phyloP scores from a whole-genome alignment of 2,797 vertebrate species.

The Pogonophryne albipinna region DNA sequence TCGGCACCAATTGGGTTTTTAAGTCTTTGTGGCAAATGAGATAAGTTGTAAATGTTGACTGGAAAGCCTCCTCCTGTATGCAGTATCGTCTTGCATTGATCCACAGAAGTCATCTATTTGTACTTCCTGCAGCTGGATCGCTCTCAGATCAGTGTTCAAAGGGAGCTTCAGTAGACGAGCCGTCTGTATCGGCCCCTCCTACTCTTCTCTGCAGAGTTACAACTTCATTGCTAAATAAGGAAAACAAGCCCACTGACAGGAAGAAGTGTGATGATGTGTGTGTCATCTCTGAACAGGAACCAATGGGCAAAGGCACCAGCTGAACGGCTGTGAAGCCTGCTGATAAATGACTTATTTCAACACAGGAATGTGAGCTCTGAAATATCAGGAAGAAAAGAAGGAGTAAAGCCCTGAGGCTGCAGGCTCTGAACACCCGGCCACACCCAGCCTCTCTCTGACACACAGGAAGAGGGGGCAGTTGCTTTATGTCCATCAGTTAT shows the following conservation, averaged over 20 bases:
- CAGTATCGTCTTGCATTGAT: background rate
- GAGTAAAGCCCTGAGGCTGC: constrained; percentile 34
- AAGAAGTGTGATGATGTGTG: constrained; percentile 11
- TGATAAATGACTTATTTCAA: constrained; percentile 43
- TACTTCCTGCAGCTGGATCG: background rate
- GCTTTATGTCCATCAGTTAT: background rate
- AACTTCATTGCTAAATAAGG: constrained; percentile 65
- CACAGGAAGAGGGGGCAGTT: background rate
- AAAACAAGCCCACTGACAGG: constrained; percentile 27
- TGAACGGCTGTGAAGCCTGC: background rate
- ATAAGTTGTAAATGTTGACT: background rate
- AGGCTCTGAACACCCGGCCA: constrained; percentile 35
- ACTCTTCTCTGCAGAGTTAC: constrained; percentile 19
- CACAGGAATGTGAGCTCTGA: constrained; percentile 53
- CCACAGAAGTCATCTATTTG: background rate
- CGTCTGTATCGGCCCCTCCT: constrained; percentile 40
- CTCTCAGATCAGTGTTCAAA: constrained; percentile 6
- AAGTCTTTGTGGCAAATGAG: background rate
- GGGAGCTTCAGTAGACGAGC: background rate
- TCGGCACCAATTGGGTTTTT: background rate
- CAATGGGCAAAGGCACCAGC: constrained; percentile 1
- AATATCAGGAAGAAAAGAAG: constrained; percentile 18
- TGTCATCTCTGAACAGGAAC: constrained; percentile 56
- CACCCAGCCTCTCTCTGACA: constrained; percentile 12
- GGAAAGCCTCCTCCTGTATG: no score